These are phyloP conservation scores for Pseudomyrmex flavicornis DNA, from an alignment of 1,140 invertebrate species.

Conservation along the genomic window DNA sequence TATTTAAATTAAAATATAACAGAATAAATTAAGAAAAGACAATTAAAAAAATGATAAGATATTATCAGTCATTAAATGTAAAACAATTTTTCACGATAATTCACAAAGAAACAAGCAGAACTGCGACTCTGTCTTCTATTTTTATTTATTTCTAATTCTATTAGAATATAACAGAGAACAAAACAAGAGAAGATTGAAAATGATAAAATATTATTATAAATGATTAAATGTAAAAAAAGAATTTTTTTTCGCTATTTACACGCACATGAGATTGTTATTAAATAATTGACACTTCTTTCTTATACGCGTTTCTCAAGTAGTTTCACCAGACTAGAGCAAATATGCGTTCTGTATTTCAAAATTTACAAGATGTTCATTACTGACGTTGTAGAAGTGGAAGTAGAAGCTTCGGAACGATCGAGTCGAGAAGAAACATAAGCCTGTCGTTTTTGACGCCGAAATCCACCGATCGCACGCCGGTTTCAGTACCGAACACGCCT, in stretches of 20 bases:
- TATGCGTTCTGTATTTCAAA: not conserved
- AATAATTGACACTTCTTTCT: too few relatives aligned
- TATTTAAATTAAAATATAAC: not conserved
- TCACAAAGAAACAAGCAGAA: not conserved
- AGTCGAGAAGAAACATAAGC: not conserved
- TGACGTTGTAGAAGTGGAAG: conserved; percentile 22
- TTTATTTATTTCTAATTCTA: too few relatives aligned
- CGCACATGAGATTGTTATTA: too few relatives aligned
- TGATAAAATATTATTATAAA: not conserved
- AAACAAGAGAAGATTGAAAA: not conserved
- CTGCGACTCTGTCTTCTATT: too few relatives aligned
- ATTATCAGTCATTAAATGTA: too few relatives aligned
- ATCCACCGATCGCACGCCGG: not conserved
- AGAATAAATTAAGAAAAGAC: not conserved
- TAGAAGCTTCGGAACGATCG: not conserved
- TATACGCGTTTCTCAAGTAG: too few relatives aligned
- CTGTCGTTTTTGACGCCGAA: not conserved
- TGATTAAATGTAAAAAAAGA: too few relatives aligned
- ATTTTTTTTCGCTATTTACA: too few relatives aligned
- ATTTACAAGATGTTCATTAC: not conserved
- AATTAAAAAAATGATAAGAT: conserved; percentile 3
- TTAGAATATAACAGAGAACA: not conserved
- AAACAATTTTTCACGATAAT: not conserved
- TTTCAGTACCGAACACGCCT: not conserved
- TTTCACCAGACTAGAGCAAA: not conserved